Evolutionary conservation across 2,797 vertebrate genomes (phyloP).

Genomic region (Helicolenus hilgendorfi): DNA sequence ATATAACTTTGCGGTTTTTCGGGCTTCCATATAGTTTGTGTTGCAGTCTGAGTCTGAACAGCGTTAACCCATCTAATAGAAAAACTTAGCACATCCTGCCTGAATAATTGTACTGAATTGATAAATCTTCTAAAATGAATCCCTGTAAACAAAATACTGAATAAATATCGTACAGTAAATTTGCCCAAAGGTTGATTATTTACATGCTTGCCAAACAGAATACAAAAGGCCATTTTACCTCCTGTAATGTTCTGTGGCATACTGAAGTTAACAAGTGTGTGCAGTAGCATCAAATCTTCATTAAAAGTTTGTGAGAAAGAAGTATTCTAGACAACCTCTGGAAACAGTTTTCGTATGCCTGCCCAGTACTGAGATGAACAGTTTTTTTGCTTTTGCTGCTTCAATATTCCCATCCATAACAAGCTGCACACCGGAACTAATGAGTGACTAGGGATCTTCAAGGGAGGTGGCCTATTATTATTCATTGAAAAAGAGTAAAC

Average conservation of each 20-base stretch:
- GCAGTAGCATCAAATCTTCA: slow-evolving; percentile 27
- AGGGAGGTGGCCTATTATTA: slow-evolving; percentile 84
- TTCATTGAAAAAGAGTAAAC: slow-evolving; percentile 88
- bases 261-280: not conserved
- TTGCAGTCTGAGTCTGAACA: no score
- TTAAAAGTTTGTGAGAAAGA: slow-evolving; percentile 47
- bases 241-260: not conserved
- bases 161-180: not conserved
- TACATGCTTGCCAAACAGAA: not conserved
- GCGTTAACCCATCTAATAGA: not conserved
- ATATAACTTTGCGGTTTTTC: no score
- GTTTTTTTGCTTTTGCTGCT: slow-evolving; percentile 30
- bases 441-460: slow-evolving; percentile 83
- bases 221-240: not conserved
- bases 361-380: slow-evolving; percentile 23
- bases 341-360: slow-evolving; percentile 41
- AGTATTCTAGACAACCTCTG: slow-evolving; percentile 9
- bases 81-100: not conserved
- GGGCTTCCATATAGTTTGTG: no score
- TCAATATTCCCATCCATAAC: slow-evolving; percentile 79
- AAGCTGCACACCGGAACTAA: slow-evolving; percentile 81
- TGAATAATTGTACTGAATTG: not conserved
- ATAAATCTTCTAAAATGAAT: not conserved
- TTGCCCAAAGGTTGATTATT: not conserved
- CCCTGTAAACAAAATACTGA: not conserved